Conservation (phyloP, 2,113 vertebrate species). For the Colossoma macropomum region DNA sequence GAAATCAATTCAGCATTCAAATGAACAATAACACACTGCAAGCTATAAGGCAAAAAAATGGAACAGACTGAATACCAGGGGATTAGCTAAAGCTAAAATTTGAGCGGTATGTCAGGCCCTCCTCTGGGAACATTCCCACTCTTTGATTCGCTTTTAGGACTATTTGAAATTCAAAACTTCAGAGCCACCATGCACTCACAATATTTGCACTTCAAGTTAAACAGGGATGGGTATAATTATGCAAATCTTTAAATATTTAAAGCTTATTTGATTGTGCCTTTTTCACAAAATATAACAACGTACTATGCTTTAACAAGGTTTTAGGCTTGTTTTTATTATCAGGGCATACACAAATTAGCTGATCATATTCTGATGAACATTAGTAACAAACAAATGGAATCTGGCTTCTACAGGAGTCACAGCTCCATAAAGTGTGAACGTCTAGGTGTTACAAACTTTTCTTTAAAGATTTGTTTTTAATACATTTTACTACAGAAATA, state of each 20-base stretch:
- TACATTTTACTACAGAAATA: too few relatives aligned
- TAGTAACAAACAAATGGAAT: not conserved
- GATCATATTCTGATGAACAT: too few relatives aligned
- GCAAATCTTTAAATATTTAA: not conserved
- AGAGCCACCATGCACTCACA: not conserved
- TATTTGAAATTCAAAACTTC: not conserved
- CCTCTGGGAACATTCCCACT: not conserved
- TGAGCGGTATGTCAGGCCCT: not conserved
- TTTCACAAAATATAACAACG: too few relatives aligned
- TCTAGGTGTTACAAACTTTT: too few relatives aligned
- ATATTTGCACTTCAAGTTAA: not conserved
- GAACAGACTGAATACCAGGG: not conserved
- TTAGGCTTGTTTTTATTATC: too few relatives aligned
- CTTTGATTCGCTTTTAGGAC: not conserved
- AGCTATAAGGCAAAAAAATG: not conserved
- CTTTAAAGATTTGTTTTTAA: too few relatives aligned
- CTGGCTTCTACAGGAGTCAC: not conserved
- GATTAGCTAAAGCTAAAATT: not conserved
- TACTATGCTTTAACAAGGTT: too few relatives aligned
- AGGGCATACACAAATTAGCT: too few relatives aligned
- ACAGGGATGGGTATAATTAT: not conserved
- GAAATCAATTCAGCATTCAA: not conserved
- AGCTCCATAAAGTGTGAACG: not conserved
- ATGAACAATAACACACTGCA: not conserved
- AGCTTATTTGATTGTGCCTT: not conserved